phyloP scores from a whole-genome alignment of 2,113 vertebrate genomes.

The human (Homo sapiens) region DNA sequence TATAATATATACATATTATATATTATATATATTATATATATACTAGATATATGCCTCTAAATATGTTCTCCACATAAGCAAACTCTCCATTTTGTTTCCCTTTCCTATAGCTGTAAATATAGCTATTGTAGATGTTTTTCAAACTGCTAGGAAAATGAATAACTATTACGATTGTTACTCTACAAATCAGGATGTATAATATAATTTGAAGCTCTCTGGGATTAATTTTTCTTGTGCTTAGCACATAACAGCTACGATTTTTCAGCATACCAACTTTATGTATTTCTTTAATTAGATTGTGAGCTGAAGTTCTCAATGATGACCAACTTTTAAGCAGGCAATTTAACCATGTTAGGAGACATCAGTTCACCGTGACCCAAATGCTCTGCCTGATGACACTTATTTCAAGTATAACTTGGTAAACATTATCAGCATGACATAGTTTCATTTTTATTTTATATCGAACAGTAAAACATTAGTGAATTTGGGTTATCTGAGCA shows the following conservation, averaged over 20 bases:
- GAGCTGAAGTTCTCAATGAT: background rate
- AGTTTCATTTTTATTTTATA: conserved; percentile 61
- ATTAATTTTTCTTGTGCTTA: background rate
- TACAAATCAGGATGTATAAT: background rate
- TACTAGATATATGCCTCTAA: background rate
- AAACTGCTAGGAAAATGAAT: background rate
- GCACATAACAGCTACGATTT: background rate
- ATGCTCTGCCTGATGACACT: conserved; percentile 65
- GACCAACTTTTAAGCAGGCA: conserved; percentile 42
- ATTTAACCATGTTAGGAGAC: conserved; percentile 60
- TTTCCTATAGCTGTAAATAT: background rate
- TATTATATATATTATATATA: background rate
- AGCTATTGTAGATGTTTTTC: background rate
- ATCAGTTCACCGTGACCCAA: conserved; percentile 49
- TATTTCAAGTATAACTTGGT: conserved; percentile 59
- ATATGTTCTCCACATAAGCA: background rate
- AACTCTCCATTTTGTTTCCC: background rate
- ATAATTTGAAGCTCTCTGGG: background rate
- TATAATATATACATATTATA: background rate
- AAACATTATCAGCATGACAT: conserved; percentile 75
- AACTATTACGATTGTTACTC: background rate
- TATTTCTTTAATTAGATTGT: background rate
- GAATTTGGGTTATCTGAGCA: conserved; percentile 55
- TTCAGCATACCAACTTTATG: background rate
- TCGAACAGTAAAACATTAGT: conserved; percentile 74